Evolutionary conservation across 2,113 vertebrate species (phyloP).

Genomic region (rabbit (Oryctolagus cuniculus)): DNA sequence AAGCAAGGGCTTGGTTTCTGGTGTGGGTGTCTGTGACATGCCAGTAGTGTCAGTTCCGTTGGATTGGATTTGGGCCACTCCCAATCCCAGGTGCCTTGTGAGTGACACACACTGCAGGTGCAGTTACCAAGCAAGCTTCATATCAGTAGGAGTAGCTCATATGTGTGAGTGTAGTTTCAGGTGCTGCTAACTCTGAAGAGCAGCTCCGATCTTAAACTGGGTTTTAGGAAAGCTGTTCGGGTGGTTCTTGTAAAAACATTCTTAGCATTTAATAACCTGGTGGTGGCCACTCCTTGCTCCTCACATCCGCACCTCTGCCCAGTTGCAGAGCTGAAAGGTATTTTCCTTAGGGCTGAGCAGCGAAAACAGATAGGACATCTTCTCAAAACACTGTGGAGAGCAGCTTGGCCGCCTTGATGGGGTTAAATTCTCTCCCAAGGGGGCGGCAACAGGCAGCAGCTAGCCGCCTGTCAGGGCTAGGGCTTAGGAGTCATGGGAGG

Average conservation of each 20-base stretch:
- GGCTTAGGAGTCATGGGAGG: neutral
- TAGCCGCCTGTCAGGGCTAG: no score
- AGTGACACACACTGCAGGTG: neutral
- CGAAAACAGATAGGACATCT: neutral
- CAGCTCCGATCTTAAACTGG: neutral
- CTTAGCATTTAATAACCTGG: neutral
- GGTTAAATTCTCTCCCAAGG: neutral
- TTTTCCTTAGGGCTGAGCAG: neutral
- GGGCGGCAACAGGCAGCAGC: neutral
- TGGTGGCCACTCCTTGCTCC: neutral
- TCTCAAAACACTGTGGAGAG: neutral
- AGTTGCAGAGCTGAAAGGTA: neutral
- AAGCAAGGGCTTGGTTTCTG: neutral
- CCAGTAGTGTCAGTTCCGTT: neutral
- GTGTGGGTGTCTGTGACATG: neutral
- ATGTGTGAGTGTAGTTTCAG: constrained; percentile 4
- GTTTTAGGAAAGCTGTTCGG: constrained; percentile 5
- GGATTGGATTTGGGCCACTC: neutral
- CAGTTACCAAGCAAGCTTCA: neutral
- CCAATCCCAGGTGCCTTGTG: neutral
- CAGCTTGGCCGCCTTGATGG: neutral
- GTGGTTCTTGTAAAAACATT: neutral
- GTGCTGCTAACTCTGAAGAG: constrained; percentile 22
- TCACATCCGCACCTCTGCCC: fast-evolving
- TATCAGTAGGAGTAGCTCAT: neutral